phyloP scores from a whole-genome alignment of 2,888 invertebrate species.

The Eudemis profundana region DNA sequence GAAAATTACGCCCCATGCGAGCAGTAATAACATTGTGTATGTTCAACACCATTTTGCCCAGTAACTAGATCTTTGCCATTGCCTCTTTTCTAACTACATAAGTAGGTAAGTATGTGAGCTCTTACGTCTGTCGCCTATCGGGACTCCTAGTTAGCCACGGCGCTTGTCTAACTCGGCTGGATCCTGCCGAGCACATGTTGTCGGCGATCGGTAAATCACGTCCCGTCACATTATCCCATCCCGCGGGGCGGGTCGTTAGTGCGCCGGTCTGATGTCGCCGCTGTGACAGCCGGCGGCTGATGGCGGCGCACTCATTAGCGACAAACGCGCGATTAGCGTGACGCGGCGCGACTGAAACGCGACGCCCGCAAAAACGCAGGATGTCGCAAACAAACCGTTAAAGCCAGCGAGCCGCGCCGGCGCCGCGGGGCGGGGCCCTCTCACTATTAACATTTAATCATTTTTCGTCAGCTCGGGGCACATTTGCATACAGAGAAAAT shows the following conservation, averaged over 20 bases:
- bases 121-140: no score
- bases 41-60: no score
- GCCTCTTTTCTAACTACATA: no score
- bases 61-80: no score
- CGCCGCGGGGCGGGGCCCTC: constrained; percentile 21
- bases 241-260: constrained; percentile 18
- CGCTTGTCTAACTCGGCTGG: not conserved
- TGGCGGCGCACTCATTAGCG: constrained; percentile 52
- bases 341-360: constrained; percentile 55
- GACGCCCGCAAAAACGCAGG: constrained; percentile 56
- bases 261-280: constrained; percentile 19
- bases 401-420: constrained; percentile 52
- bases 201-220: constrained; percentile 26
- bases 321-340: constrained; percentile 54
- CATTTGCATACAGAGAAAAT: no score
- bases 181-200: not conserved
- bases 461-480: not conserved
- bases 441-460: not conserved
- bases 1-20: not conserved
- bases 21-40: not conserved
- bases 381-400: constrained; percentile 65
- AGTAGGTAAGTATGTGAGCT: no score
- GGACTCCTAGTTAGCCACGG: not conserved
- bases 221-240: constrained; percentile 33
- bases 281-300: constrained; percentile 51